Conservation (phyloP, 2,797 vertebrate species). For the Melanogrammus aeglefinus region DNA sequence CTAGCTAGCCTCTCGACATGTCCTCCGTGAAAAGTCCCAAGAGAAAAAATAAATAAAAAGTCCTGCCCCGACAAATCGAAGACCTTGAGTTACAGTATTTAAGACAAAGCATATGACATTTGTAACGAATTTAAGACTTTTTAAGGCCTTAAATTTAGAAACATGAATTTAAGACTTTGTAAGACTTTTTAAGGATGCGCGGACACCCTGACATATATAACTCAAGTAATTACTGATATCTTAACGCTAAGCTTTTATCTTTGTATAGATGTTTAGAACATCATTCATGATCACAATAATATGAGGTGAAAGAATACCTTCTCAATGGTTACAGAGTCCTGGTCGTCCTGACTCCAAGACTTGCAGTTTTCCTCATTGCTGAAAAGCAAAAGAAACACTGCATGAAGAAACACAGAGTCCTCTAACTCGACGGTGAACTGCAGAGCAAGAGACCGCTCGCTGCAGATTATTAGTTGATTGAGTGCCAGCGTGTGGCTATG, state of each 20-base stretch:
- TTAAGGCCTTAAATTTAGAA: no score
- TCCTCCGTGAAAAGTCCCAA: no score
- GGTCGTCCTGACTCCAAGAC: conserved; percentile 76
- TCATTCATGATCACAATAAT: not conserved
- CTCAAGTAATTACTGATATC: not conserved
- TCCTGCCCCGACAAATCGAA: no score
- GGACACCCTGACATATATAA: no score
- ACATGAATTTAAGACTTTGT: no score
- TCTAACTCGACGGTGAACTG: conserved; percentile 45
- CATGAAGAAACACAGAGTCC: not conserved
- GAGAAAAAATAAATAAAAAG: no score
- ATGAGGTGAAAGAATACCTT: conserved; percentile 60
- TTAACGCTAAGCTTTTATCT: not conserved
- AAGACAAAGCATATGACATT: no score
- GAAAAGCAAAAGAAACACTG: conserved; percentile 25
- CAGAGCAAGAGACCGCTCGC: conserved; percentile 9
- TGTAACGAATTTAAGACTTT: no score
- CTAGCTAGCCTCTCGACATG: no score
- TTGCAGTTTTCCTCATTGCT: conserved; percentile 71
- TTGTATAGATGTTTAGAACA: not conserved
- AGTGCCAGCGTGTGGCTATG: not conserved
- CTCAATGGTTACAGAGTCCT: conserved; percentile 74
- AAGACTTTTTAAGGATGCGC: no score
- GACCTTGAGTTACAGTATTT: no score
- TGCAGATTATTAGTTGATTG: not conserved